Evolutionary conservation across 1,140 invertebrate genomes (phyloP).

Genomic region (Rhynchophorus ferrugineus): DNA sequence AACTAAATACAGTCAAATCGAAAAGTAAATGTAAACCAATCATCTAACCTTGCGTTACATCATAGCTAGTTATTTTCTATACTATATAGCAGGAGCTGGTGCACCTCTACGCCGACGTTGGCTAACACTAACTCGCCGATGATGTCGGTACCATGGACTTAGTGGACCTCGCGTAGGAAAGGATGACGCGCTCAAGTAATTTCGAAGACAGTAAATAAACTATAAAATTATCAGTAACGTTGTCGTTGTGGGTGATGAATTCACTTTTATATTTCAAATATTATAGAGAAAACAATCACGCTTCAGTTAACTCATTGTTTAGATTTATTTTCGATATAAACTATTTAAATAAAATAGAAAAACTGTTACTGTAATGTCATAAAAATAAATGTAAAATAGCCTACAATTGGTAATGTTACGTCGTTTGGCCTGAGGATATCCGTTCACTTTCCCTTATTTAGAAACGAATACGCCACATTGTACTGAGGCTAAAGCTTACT

Average conservation of each 20-base stretch:
- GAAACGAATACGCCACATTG: conserved; percentile 29
- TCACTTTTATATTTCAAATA: background rate
- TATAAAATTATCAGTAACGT: conserved; percentile 10
- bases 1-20: background rate
- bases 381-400: background rate
- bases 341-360: too few relatives aligned
- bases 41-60: conserved; percentile 18
- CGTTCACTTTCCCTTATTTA: conserved; percentile 37
- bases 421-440: conserved; percentile 32
- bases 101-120: conserved; percentile 12
- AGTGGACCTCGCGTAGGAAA: conserved; percentile 21
- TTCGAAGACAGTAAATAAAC: conserved; percentile 17
- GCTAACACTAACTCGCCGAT: conserved; percentile 7
- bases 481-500: conserved; percentile 4
- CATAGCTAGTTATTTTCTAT: conserved; percentile 18
- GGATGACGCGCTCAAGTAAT: conserved; percentile 20
- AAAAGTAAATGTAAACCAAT: background rate
- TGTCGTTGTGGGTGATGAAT: conserved; percentile 13
- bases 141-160: conserved; percentile 21
- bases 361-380: too few relatives aligned
- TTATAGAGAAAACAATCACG: background rate
- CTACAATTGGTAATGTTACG: conserved; percentile 19
- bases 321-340: too few relatives aligned
- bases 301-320: too few relatives aligned
- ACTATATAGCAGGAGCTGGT: conserved; percentile 15